These are phyloP conservation scores for Embiotoca jacksoni DNA, from an alignment of 2,113 vertebrate genomes.

Conservation along the genomic window DNA sequence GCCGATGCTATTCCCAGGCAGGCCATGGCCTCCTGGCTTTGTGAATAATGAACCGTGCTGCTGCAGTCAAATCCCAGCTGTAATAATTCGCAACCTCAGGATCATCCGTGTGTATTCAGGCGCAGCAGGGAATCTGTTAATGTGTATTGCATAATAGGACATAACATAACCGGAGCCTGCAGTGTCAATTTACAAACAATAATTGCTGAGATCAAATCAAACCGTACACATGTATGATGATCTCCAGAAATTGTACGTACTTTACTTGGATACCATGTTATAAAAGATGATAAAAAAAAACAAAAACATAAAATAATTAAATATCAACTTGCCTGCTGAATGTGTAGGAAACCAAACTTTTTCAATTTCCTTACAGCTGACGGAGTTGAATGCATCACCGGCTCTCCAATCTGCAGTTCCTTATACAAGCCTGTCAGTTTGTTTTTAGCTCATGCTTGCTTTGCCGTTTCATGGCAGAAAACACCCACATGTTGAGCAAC, in stretches of 20 bases:
- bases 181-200: conserved; percentile 20
- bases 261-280: too few relatives aligned
- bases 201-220: conserved; percentile 32
- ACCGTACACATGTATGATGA: neutral
- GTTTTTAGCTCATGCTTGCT: conserved; percentile 17
- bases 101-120: conserved; percentile 39
- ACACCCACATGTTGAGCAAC: conserved; percentile 16
- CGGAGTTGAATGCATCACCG: neutral
- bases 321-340: neutral
- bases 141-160: conserved; percentile 1
- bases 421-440: conserved; percentile 21
- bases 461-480: neutral
- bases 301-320: too few relatives aligned
- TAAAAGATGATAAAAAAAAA: too few relatives aligned
- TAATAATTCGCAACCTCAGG: conserved; percentile 55
- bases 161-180: conserved; percentile 14
- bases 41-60: conserved; percentile 62
- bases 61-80: conserved; percentile 56
- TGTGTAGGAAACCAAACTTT: neutral
- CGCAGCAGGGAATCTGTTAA: conserved; percentile 39
- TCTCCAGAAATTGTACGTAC: neutral
- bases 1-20: conserved; percentile 9
- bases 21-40: conserved; percentile 27
- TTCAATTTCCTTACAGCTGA: neutral
- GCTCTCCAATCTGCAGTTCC: neutral